Evolutionary conservation across 2,797 vertebrate species (phyloP).

Genomic region (Erethizon dorsatum): DNA sequence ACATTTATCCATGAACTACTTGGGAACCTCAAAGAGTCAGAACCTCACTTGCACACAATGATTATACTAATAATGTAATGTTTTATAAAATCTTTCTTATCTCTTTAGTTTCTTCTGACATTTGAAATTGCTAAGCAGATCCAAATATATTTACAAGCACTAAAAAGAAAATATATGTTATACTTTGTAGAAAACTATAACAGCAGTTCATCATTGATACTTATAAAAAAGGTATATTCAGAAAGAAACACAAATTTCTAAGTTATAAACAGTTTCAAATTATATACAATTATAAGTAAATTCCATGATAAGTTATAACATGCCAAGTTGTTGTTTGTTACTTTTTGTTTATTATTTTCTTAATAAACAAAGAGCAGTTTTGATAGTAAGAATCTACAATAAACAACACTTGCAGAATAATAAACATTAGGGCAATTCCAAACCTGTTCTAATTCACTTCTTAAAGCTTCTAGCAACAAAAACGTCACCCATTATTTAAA

Average conservation of each 20-base stretch:
- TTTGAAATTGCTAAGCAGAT: neutral
- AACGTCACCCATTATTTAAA: neutral
- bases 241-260: slow-evolving; percentile 4
- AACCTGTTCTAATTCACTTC: neutral
- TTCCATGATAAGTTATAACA: neutral
- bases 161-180: neutral
- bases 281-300: neutral
- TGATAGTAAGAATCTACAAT: neutral
- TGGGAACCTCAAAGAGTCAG: neutral
- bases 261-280: neutral
- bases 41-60: neutral
- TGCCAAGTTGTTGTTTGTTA: neutral
- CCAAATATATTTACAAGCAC: neutral
- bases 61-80: neutral
- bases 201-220: neutral
- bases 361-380: neutral
- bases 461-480: neutral
- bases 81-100: neutral
- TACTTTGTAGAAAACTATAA: neutral
- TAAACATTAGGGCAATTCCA: neutral
- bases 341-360: neutral
- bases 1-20: neutral
- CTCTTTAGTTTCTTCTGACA: neutral
- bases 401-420: neutral
- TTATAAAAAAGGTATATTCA: neutral